phyloP scores from a whole-genome alignment of 1,140 invertebrate species.

The Drosophila bocki region DNA sequence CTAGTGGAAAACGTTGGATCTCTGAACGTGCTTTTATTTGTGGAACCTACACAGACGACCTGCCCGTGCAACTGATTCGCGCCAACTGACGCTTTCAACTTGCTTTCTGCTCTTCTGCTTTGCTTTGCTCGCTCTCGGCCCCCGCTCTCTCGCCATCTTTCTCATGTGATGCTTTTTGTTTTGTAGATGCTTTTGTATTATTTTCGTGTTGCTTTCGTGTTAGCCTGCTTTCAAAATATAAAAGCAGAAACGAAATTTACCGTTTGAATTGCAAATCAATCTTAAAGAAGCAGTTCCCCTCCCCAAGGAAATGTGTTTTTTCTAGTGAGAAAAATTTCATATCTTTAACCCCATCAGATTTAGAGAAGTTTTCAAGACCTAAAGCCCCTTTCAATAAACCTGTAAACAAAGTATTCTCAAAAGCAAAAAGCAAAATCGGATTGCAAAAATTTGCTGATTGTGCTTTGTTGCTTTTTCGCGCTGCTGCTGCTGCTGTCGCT shows the following conservation, averaged over 20 bases:
- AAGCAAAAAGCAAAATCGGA: constrained; percentile 28
- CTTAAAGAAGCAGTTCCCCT: not conserved
- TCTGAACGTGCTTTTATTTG: not conserved
- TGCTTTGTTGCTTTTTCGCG: constrained; percentile 32
- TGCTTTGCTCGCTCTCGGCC: constrained; percentile 12
- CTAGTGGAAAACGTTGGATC: not conserved
- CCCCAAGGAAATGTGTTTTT: not conserved
- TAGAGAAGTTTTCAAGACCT: not conserved
- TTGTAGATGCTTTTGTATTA: not conserved
- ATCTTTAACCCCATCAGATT: not conserved
- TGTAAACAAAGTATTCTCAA: constrained; percentile 18
- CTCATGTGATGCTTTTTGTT: constrained; percentile 8
- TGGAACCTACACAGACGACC: not conserved
- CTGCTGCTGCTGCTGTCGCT: constrained; percentile 1
- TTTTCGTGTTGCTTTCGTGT: not conserved
- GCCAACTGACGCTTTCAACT: constrained; percentile 15
- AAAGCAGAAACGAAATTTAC: constrained; percentile 14
- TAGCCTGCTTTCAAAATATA: not conserved
- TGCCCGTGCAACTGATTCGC: constrained; percentile 1
- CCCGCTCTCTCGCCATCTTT: constrained; percentile 2
- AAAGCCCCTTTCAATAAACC: not conserved
- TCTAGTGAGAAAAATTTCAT: not conserved
- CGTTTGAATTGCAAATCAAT: not conserved
- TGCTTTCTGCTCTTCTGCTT: constrained; percentile 38
- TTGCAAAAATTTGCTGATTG: constrained; percentile 23